Evolutionary conservation across 2,797 vertebrate genomes (phyloP), one percentile per base, ranked within the genome.

Genomic region (Acanthiza pusilla): DNA sequence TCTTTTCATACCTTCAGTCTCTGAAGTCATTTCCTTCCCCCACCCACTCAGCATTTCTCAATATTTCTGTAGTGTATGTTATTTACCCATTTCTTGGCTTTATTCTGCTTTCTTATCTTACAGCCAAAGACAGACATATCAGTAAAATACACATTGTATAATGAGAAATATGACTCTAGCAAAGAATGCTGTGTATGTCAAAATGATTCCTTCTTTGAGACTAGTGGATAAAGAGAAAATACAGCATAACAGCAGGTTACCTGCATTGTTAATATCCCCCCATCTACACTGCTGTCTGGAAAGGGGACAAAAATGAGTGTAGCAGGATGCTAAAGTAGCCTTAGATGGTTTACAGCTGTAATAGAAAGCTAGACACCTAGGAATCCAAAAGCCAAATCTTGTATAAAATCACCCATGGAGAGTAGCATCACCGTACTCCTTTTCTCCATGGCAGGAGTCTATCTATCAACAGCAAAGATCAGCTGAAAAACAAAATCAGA

Each of bases 1-100:
- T 95, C 90, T 95, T 94, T 95, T 94, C 63, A 87, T 82, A 77
- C 67, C 85, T 95, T 93, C 80, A 90, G 88, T 47, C 80, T 95
- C 77, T 96, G 95, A 96, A 93, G 93, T 96, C 3, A 96, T 94
- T 96, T 96, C 96, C 96, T 96, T 95, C 95, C 94, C 85, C 48
- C 85, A 93, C 84, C 91, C 71, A 94, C 95, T 90, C 83, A 91
- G 32, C 2, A 5, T 96, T 96, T 96, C 95, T 95, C 91, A 96
- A 75, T 94, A 60, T 76, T 88, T 76, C 70, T 90, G 62, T 70
- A 84, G 34, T n/a, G 51, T 70, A n/a, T 42, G 6, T 47, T 80
- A 7, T 47, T 78, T 88, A 68, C 43, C 29, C 15, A 26, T 93
- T 81, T 90, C 71, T 79, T 63, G 29, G 48, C 63, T 36, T 88